Evolutionary conservation across 2,888 invertebrate genomes (phyloP), one percentile per base, ranked within the genome.

Genomic region (Gisinianus flammeolus): DNA sequence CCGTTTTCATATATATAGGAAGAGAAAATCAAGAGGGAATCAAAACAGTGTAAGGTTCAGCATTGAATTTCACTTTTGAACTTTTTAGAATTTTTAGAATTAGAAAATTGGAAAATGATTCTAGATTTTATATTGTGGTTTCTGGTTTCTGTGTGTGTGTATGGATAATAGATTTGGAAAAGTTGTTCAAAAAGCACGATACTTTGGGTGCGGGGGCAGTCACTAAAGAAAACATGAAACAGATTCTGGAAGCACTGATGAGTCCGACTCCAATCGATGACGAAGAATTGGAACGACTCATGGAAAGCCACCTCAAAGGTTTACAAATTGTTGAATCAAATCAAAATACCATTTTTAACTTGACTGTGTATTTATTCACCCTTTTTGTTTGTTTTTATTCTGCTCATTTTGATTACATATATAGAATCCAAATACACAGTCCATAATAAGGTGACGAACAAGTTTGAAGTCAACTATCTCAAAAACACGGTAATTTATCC

Each of bases 11-110:
- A 31, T 64, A 33, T 56, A 8, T 24, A 79, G 73, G 74, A 79
- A 33, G 74, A 78, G n/a, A 78, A 70, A 33, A 75, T 74, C 69
- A 74, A 74, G 26, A 31, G 69, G n/a, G 67, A 79, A 52, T 54
- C 76, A 19, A 76, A 76, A 58, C 56, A 76, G 26, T 69, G 76
- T 76, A 69, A 76, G 56, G 54, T 28, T 66, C 52, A 12, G 19
- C 52, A 44, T 44, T 44, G 52, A 44, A 19, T n/a, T 31, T 30
- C 12, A 31, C 8, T 62, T 66, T 31, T 31, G 4, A 19, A 31
- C 30, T 6, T 4, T n/a, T 22, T 19, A 3, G 6, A 6, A 31
- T 22, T 6, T 31, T 66, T 10, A 66, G 28, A n/a, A 66, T 19
- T 24, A 66, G 5, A 64, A 64, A 4, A 64, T 64, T 64, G n/a